These are phyloP conservation scores for Acanthosoma haemorrhoidale DNA, from an alignment of 2,888 invertebrate genomes.

Conservation along the genomic window DNA sequence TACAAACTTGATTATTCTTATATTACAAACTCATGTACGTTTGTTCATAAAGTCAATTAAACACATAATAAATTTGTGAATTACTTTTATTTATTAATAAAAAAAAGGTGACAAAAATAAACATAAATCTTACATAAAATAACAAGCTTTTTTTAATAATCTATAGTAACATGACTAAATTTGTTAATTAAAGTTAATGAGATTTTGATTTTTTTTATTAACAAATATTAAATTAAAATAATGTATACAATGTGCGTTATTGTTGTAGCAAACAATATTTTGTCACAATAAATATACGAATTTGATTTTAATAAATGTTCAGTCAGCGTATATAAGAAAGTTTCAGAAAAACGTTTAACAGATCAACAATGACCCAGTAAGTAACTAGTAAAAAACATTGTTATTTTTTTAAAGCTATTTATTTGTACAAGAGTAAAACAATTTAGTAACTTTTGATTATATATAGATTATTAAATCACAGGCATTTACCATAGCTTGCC, in stretches of 20 bases:
- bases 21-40: no score
- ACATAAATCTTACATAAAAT: background rate
- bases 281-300: background rate
- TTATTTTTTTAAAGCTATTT: slow-evolving; percentile 1
- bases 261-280: background rate
- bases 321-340: no score
- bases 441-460: background rate
- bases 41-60: background rate
- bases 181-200: slow-evolving; percentile 2
- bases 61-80: background rate
- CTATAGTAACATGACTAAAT: background rate
- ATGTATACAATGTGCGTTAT: background rate
- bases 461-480: background rate
- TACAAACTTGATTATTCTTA: no score
- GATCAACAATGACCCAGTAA: background rate
- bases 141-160: background rate
- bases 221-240: background rate
- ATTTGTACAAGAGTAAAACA: background rate
- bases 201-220: background rate
- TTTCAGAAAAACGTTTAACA: background rate
- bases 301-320: background rate
- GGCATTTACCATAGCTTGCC: background rate
- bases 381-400: background rate
- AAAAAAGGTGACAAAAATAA: slow-evolving; percentile 2
- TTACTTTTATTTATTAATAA: background rate